Evolutionary conservation across 2,113 vertebrate species (phyloP), one percentile per base, ranked within the genome.

Genomic region (Eudorcas thomsonii): DNA sequence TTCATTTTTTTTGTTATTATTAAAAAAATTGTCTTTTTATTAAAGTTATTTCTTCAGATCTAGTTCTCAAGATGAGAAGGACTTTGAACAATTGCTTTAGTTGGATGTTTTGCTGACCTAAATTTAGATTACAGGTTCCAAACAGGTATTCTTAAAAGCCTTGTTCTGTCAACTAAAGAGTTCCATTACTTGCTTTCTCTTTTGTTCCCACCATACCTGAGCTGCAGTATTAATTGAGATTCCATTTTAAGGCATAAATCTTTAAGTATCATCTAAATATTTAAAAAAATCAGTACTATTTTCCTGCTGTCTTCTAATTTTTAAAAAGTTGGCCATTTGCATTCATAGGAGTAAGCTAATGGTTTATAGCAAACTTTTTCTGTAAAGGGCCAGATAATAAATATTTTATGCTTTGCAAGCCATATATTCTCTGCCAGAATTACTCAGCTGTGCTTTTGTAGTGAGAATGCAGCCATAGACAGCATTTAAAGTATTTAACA

Each of bases 231-330:
- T 95, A 80, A 84, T 77, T n/a, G 90, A 92, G 50, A 83, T 87
- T 92, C 39, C 19, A 1, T 89, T 91, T 78, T 89, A 36, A 95
- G 50, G n/a, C n/a, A 77, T 57, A 81, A 83, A 83, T 83, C 16
- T 74, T 95, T 19, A 84, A 12, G 77, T 85, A 28, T 59, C 67
- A 57, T 85, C 43, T 86, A 94, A 93, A 77, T 89, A 36, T 48
- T 94, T 81, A 94, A 64, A 64, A 87, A 81, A 92, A 17, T 94
- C 78, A 87, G 14, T 90, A 67, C 45, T 33, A 33, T 57, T 92
- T 94, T 92, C 33, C 36, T 88, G 30, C 64, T 45, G 30, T 59
- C 64, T 94, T 92, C 48, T 91, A 71, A 85, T 88, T 81, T 96
- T 91, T 81, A 33, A 64, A 91, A 94, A 83, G 16, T 43, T 83